Evolutionary conservation across 2,113 vertebrate genomes (phyloP), one percentile per base, ranked within the genome.

Genomic region (Colaptes auratus): DNA sequence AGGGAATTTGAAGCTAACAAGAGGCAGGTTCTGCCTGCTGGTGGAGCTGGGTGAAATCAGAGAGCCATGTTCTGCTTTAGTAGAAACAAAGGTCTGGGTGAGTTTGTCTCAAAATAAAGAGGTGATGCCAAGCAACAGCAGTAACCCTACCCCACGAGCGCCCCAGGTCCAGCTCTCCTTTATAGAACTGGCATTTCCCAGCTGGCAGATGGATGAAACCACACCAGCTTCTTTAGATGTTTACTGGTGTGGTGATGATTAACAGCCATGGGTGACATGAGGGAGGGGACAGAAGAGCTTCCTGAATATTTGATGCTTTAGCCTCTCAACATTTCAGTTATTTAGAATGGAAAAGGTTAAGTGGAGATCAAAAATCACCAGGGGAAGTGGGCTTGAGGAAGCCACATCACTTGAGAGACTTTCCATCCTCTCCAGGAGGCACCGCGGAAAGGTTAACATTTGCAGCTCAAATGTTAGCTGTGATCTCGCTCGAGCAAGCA

Each of bases 221-320:
- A 3, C 19, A 12, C 60, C 3, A 0, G 8, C 59, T 71, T 52
- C 65, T 59, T 71, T 11, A 35, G 39, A 20, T 30, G 42, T 55
- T 81, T 55, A 3, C 60, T 14, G 20, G 15, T 2, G 1, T 28
- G 28, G 42, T 21, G 46, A 15, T 55, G 63, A 67, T 74, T 70
- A 64, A 11, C 23, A 2, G 44, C 12, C 23, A 52, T 52, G 28
- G 11, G 30, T 1, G 1, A 31, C 0, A 2, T 25, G 28, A 86
- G 39, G 48, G 78, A 81, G 12, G 25, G 61, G 48, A 71, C 30
- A 61, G 23, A 78, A 92, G 24, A 31, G 17, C 3, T 16, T 89
- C 44, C 46, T 73, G 66, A 88, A 65, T 48, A 42, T 86, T 94
- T 56, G 17, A 67, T 81, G 72, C 46, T 23, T 85, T 21, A 0